Evolutionary conservation across 1,140 invertebrate species (phyloP), one percentile per base, ranked within the genome.

Genomic region (Charaxes varanes): DNA sequence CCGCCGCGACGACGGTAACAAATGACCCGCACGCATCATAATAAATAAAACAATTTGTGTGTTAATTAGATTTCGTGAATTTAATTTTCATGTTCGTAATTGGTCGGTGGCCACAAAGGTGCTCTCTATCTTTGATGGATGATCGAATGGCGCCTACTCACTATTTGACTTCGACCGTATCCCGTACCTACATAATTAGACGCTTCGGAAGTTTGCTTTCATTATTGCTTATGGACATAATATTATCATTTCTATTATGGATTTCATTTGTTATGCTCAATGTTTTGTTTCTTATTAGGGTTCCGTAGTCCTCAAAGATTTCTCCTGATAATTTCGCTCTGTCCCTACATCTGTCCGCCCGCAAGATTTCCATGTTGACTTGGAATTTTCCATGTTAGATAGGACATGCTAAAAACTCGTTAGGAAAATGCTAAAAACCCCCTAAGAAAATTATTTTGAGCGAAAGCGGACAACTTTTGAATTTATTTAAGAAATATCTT

Each of bases 31-130:
- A 70, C 74, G 76, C 74, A 83, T 80, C 76, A 83, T 83, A 80
- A 83, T 83, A 83, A 80, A 83, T 83, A 83, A 83, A 83, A 83
- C 79, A 83, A 83, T 83, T 83, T 83, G 68, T 81, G n/a, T 81
- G 72, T 79, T 83, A 83, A 83, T 83, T 83, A 83, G 79, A 83
- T 83, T 83, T 83, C 77, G 77, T 83, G 79, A 81, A 83, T 83
- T 83, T 83, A 83, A 83, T 83, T 83, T 81, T 81, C 79, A 81
- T 83, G 76, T 64, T 71, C 50, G 79, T 83, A 83, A 83, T 83
- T 77, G 79, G 79, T 79, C 76, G 73, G 79, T 78, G 72, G 72
- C 64, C 72, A 81, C 77, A 83, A 83, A 83, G 76, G 62, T 54
- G 32, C 56, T 62, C 63, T 77, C 72, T 81, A 81, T 83, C 68